Evolutionary conservation across 2,888 invertebrate genomes (phyloP), one percentile per base, ranked within the genome.

Genomic region (Microctonus hyperodae): DNA sequence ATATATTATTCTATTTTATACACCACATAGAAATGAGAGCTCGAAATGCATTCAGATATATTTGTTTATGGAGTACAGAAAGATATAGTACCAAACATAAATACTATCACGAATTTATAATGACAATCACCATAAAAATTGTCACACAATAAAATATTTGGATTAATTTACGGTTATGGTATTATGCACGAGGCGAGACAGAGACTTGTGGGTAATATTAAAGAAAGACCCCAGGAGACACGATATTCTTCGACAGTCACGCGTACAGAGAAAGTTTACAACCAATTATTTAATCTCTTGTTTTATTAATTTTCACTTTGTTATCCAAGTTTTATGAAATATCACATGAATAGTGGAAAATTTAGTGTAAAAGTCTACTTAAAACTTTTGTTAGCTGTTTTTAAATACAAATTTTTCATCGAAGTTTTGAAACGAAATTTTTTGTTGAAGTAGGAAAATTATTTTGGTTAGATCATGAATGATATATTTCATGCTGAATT

Each of bases 51-150:
- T 25, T 13, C 58, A 20, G 9, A 58, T 28, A 44, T 28, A 33
- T n/a, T 50, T 23, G 48, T 53, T 9, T 22, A 33, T 35, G 50
- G 50, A 62, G 48, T 53, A 33, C 28, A 55, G 50, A 62, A 58
- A 23, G 48, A 31, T 22, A 40, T 16, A 37, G 65, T 28, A 28
- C 23, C 23, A 62, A 68, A 67, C 78, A 81, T 83, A 82, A 82
- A 83, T 82, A 80, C 79, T 72, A 72, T 73, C 67, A 70, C 72
- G 76, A 83, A 83, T 83, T 83, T 83, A 83, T 83, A 83, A 82
- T 81, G 81, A 82, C 81, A 79, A 83, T 83, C 81, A 82, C 82
- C 81, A 82, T 83, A 83, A 83, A 83, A 83, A 83, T 83, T 83
- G 83, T 83, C 83, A 77, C 80, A 80, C 81, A 78, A 83, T 83